A percentile compares a stretch with the other conserved stretches of the same genome.
phyloP scores from a whole-genome alignment of 2,888 invertebrate genomes.

The Notocelia uddmanniana region DNA sequence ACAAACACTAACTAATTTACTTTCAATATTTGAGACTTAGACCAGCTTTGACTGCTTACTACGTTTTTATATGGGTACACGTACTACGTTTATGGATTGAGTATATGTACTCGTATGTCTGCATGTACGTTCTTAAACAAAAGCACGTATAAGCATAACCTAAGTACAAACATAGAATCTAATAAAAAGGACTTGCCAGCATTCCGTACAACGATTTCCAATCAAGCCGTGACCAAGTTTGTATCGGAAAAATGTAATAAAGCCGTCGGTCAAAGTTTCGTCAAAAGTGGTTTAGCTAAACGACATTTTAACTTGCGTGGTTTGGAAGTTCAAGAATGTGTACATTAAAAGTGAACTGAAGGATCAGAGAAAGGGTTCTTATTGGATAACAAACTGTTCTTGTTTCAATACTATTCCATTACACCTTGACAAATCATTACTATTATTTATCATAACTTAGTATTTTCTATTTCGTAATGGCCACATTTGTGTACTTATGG shows the following conservation, averaged over 20 bases:
- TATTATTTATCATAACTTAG: no score
- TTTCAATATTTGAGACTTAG: no score
- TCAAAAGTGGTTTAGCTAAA: conserved; percentile 37
- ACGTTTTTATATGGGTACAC: no score
- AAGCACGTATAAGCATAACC: conserved; percentile 30
- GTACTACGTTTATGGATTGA: no score
- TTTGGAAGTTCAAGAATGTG: conserved; percentile 29
- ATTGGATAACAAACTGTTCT: background rate
- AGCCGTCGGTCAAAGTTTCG: conserved; percentile 45
- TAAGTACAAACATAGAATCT: conserved; percentile 52
- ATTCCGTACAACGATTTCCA: conserved; percentile 61
- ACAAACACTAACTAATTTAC: no score
- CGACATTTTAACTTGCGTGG: conserved; percentile 29
- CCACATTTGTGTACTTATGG: no score
- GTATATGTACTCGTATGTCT: no score
- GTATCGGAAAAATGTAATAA: conserved; percentile 60
- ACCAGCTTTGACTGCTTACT: no score
- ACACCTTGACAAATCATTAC: no score
- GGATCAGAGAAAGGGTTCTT: background rate
- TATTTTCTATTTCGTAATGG: no score
- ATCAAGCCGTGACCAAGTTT: conserved; percentile 59
- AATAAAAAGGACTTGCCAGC: conserved; percentile 56
- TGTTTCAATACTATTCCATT: no score
- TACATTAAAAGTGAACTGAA: background rate
- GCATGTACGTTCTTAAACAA: no score